A percentile compares a stretch with the other conserved stretches of the same genome.
Conservation (phyloP, 2,113 vertebrate species). For the Oncorhynchus masou region DNA sequence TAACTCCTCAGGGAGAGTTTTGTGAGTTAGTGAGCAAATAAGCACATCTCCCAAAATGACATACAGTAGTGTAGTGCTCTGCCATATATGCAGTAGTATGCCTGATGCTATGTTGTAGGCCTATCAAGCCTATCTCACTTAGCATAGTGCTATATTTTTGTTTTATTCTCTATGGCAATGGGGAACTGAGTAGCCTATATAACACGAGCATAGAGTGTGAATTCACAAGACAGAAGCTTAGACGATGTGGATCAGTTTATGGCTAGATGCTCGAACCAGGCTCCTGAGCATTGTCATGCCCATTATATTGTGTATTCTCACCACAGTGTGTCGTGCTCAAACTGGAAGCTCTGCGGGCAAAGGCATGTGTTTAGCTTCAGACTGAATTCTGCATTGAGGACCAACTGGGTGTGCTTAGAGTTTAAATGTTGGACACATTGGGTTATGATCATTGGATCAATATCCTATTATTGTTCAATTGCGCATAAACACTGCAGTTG, state of each 20-base stretch:
- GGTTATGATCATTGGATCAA: constrained; percentile 20
- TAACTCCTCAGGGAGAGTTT: constrained; percentile 35
- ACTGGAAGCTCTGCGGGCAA: not conserved
- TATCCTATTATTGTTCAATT: constrained; percentile 43
- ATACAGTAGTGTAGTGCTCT: not conserved
- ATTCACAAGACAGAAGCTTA: too few species aligned
- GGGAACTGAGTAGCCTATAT: too few species aligned
- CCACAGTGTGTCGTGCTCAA: not conserved
- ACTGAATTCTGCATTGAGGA: not conserved
- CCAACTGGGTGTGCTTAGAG: not conserved
- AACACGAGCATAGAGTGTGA: too few species aligned
- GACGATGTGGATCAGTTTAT: too few species aligned
- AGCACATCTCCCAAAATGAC: constrained; percentile 10
- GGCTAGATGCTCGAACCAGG: too few species aligned
- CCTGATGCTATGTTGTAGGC: too few species aligned
- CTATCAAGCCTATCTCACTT: not conserved
- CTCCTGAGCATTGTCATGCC: too few species aligned
- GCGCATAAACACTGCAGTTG: constrained; percentile 32
- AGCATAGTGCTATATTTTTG: not conserved
- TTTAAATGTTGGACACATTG: constrained; percentile 13
- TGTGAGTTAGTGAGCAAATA: constrained; percentile 33
- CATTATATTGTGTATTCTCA: not conserved
- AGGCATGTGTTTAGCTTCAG: not conserved
- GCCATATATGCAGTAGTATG: not conserved
- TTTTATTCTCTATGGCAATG: too few species aligned